phyloP scores from a whole-genome alignment of 2,888 invertebrate species.

The Piscicola geometra region DNA sequence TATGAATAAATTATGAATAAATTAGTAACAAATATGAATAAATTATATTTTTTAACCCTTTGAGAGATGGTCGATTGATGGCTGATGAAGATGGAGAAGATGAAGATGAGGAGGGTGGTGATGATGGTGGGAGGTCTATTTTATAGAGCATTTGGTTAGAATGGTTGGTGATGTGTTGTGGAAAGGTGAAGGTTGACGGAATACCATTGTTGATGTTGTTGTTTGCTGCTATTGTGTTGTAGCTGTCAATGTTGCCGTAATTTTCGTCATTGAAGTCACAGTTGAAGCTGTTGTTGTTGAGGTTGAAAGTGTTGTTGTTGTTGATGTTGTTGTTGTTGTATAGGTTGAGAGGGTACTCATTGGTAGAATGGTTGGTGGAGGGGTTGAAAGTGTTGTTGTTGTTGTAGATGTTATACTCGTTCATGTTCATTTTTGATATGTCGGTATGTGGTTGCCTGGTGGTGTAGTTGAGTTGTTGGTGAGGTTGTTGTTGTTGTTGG shows the following conservation, averaged over 20 bases:
- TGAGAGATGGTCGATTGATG: too few species aligned
- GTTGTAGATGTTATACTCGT: neutral
- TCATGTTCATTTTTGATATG: neutral
- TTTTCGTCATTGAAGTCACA: neutral
- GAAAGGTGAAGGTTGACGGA: too few species aligned
- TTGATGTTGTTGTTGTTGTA: neutral
- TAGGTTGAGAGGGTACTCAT: neutral
- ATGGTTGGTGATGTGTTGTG: neutral
- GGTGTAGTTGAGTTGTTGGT: neutral
- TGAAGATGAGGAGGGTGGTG: conserved; percentile 2
- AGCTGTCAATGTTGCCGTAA: too few species aligned
- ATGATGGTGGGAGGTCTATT: neutral
- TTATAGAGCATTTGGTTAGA: neutral
- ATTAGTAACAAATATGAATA: too few species aligned
- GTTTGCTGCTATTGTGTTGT: too few species aligned
- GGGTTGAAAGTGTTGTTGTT: neutral
- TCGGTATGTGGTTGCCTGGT: neutral
- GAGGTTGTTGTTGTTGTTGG: conserved; percentile 11
- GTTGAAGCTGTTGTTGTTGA: conserved; percentile 4
- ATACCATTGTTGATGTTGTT: too few species aligned
- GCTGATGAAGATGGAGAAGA: neutral
- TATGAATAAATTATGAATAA: too few species aligned
- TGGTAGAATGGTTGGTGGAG: neutral
- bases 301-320: neutral
- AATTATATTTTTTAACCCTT: too few species aligned